phyloP scores from a whole-genome alignment of 2,888 invertebrate species.

The Ennomos fuscantarius region DNA sequence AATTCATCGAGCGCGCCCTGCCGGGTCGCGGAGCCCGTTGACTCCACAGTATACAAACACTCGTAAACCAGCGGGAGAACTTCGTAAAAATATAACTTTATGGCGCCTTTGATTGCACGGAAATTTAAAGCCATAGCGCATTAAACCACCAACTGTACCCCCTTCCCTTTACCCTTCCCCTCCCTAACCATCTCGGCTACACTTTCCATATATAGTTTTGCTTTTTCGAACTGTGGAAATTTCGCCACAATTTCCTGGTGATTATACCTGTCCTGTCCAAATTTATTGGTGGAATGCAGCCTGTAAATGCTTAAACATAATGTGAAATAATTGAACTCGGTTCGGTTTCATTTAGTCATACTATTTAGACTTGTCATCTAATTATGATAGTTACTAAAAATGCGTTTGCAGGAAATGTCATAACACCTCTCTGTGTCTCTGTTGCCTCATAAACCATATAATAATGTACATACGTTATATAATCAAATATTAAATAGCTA shows the following conservation, averaged over 20 bases:
- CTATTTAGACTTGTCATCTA: not conserved
- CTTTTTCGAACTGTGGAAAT: slow-evolving; percentile 3
- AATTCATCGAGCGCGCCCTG: slow-evolving; percentile 7
- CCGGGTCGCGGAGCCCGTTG: slow-evolving; percentile 46
- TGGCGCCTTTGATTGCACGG: slow-evolving; percentile 48
- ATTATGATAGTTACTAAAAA: too few species aligned
- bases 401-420: too few species aligned
- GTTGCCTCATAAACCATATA: too few species aligned
- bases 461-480: not conserved
- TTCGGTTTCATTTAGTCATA: not conserved
- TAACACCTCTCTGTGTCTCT: too few species aligned
- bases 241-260: slow-evolving; percentile 15
- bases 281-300: not conserved
- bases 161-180: not conserved
- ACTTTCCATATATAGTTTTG: too few species aligned
- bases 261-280: not conserved
- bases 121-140: slow-evolving; percentile 15
- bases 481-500: slow-evolving; percentile 25
- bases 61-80: slow-evolving; percentile 48
- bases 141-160: slow-evolving; percentile 2
- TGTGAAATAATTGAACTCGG: slow-evolving; percentile 1
- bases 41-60: slow-evolving; percentile 41
- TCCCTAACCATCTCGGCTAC: too few species aligned
- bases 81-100: slow-evolving; percentile 58
- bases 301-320: slow-evolving; percentile 1